Evolutionary conservation across 2,888 invertebrate genomes (phyloP).

Genomic region (Gasteruption jaculator): DNA sequence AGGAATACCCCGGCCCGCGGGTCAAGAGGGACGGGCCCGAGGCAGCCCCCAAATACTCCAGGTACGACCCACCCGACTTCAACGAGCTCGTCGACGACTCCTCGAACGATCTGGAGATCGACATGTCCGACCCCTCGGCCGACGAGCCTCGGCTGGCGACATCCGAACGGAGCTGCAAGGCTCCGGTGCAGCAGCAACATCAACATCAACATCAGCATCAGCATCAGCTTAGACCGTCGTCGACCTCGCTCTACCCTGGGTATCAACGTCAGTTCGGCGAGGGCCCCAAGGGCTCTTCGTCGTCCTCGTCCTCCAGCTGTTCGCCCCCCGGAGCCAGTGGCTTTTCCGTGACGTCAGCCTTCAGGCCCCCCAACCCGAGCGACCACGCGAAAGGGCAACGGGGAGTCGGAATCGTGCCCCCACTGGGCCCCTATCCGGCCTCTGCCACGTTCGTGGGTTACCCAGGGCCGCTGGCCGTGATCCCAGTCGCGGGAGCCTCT

Average conservation of each 20-base stretch:
- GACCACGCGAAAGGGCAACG: constrained; percentile 58
- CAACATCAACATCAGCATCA: constrained; percentile 30
- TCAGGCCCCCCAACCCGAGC: constrained; percentile 68
- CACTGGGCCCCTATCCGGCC: constrained; percentile 62
- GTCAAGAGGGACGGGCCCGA: constrained; percentile 29
- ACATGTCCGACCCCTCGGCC: constrained; percentile 69
- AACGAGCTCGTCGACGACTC: constrained; percentile 73
- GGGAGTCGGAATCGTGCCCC: constrained; percentile 43
- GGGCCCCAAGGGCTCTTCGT: constrained; percentile 52
- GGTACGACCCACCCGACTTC: constrained; percentile 71
- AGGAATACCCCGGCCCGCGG: constrained; percentile 28
- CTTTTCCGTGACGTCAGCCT: constrained; percentile 75
- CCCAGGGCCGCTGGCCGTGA: constrained; percentile 53
- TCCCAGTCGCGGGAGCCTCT: constrained; percentile 38
- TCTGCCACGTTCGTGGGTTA: constrained; percentile 73
- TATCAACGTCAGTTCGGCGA: constrained; percentile 55
- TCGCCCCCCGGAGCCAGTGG: constrained; percentile 47
- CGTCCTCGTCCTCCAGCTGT: constrained; percentile 55
- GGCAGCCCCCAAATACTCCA: constrained; percentile 53
- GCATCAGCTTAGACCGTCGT: constrained; percentile 42
- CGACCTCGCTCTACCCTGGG: constrained; percentile 49
- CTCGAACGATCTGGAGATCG: constrained; percentile 74
- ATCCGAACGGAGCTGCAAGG: constrained; percentile 50
- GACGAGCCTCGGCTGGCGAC: constrained; percentile 62
- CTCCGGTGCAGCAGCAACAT: constrained; percentile 32